phyloP scores from a whole-genome alignment of 37 sponge, comb jelly and placozoan species.

The Theonella swinhoei region DNA sequence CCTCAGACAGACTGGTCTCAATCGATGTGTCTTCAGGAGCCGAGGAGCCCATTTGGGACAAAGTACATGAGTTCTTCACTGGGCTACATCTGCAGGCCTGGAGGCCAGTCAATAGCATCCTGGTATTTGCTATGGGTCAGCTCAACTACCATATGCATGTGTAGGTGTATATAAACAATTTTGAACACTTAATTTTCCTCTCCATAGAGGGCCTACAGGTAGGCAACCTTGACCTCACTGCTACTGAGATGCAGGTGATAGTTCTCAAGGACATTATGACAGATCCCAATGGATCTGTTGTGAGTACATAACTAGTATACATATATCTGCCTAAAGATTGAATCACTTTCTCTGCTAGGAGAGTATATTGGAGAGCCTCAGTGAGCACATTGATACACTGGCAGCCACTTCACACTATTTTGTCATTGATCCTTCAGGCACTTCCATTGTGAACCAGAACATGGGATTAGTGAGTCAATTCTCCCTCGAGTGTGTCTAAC shows the following conservation, averaged over 20 bases:
- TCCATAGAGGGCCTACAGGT: slow-evolving; percentile 21
- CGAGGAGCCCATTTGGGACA: slow-evolving; percentile 70
- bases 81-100: slow-evolving; percentile 39
- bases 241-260: slow-evolving; percentile 50
- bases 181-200: not conserved
- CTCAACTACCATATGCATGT: too few species aligned
- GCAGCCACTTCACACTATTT: slow-evolving; percentile 62
- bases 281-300: slow-evolving; percentile 42
- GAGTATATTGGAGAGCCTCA: slow-evolving; percentile 33
- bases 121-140: slow-evolving; percentile 82
- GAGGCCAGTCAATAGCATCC: slow-evolving; percentile 66
- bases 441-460: slow-evolving; percentile 21
- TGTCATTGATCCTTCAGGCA: slow-evolving; percentile 66
- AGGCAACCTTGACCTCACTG: slow-evolving; percentile 52
- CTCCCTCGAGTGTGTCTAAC: too few species aligned
- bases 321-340: too few species aligned
- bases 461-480: slow-evolving; percentile 32
- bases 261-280: slow-evolving; percentile 40
- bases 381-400: slow-evolving; percentile 55
- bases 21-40: slow-evolving; percentile 79
- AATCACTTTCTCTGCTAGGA: too few species aligned
- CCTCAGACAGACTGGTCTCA: slow-evolving; percentile 50
- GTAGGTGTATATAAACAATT: too few species aligned
- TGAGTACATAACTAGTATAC: not conserved
- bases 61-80: slow-evolving; percentile 60